Evolutionary conservation across 2,113 vertebrate species (phyloP), one percentile per base, ranked within the genome.

Genomic region (Globicephala melas): DNA sequence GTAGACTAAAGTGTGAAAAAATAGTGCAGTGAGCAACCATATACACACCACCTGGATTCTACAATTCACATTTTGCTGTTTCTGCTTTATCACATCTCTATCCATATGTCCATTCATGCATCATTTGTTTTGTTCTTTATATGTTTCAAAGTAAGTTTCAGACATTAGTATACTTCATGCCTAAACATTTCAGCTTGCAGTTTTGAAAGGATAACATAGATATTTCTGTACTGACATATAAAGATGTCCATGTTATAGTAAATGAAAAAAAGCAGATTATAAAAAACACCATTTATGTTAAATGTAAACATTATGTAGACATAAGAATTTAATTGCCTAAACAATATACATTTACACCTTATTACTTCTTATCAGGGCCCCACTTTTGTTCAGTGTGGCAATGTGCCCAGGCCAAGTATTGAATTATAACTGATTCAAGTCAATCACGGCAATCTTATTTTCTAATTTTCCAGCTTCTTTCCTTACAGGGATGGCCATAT

Each of bases 171-270:
- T 31, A 89, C 20, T 47, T 92, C 67, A 47, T 62, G 67, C 63
- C 6, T 77, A 76, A 65, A 79, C 17, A 83, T 31, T 65, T 85
- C 33, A 44, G 25, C 31, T 76, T 93, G 28, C 26, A 41, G 33
- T 95, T 90, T 95, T 80, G n/a, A 90, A 97, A 67, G 28, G 41
- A 74, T 70, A 82, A 93, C 13, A 70, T 58, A n/a, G 58, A 60
- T 65, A 14, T 85, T 71, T 15, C 21, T 91, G 23, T 60, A 58
- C 50, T 62, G 26, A 67, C 21, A 81, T 53, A 62, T 76, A 82
- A 50, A 65, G 63, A 50, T n/a, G 3, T 36, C 31, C 31, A 47
- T 13, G 50, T 60, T 82, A 70, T 26, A 71, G 41, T 82, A 82
- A 92, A 92, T 26, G 15, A 82, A 60, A 70, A 55, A 44, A 65